Base-by-base conservation (phyloP, 2,888 invertebrate species). In the Melieria omissa region DNA sequence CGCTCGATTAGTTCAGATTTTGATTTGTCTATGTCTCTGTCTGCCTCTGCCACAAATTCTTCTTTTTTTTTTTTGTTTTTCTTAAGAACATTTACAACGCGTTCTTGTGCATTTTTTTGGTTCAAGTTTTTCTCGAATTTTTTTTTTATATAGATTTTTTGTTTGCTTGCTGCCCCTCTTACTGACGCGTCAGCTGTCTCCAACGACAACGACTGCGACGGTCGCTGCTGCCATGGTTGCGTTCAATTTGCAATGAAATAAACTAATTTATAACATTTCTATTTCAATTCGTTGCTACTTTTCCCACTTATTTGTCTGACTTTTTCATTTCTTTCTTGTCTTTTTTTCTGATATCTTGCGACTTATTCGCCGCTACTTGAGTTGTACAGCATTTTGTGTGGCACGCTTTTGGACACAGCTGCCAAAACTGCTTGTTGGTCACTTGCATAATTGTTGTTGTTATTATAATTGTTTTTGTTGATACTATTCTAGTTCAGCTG, bases 1-100 rank as follows among this genome's bases (percentile, higher is more conserved):
- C 78, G 80, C 79, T 80, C 80, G 82, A 81, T 81, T 81, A 82
- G 82, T 78, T 82, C 80, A 80, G 81, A 81, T 82, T 81, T 81
- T 79, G 80, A 81, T 80, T 79, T 81, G 78, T 66, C 78, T 57
- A 29, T 1, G 29, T 29, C 29, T 29, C 29, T 29, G 29, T 29
- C 29, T 29, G 29, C 2, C 29, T 29, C 29, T 29, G 29, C 29
- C 29, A 29, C 29, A 29, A 29, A 29, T 70, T 63, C 74, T 64
- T 61, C 60, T 29, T 47, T 73, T 65, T 54, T 58, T 47, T 45
- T 14, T 58, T 46, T 29, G 29, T 29, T 29, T 29, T 29, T 29
- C 29, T 29, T 29, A 57, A 47, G 47, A 47, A 45, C 58, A 46
- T n/a, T 12, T 47, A 57, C 54, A 54, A 57, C 42, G 44, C 60